phyloP scores from a whole-genome alignment of 2,797 vertebrate species.

The Micropoecilia bifurca region DNA sequence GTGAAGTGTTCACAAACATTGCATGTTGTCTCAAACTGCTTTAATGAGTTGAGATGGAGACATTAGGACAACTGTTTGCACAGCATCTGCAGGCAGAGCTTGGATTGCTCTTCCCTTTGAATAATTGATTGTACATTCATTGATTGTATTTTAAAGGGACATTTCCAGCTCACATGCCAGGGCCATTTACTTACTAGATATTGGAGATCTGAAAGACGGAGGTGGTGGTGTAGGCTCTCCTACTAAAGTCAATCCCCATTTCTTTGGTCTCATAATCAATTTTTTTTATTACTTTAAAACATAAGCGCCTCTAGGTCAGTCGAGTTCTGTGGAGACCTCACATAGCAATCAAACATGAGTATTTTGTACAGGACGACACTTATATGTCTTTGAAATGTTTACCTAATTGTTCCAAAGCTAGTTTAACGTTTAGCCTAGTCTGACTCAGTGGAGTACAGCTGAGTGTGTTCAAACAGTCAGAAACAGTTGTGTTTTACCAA shows the following conservation, averaged over 20 bases:
- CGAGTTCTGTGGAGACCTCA: not conserved
- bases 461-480: not conserved
- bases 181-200: not conserved
- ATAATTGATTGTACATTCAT: conserved; percentile 1
- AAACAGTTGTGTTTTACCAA: not conserved
- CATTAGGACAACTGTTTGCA: not conserved
- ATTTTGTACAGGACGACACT: not conserved
- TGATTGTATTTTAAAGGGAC: not conserved
- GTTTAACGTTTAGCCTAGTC: not conserved
- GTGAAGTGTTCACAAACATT: not conserved
- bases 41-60: not conserved
- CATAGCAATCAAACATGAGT: not conserved
- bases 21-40: not conserved
- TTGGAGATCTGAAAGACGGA: not conserved
- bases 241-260: not conserved
- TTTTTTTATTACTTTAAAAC: not conserved
- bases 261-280: not conserved
- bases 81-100: not conserved
- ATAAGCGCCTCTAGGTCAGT: not conserved
- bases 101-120: conserved; percentile 3
- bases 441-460: not conserved
- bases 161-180: not conserved
- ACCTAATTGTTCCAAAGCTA: not conserved
- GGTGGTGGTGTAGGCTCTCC: not conserved
- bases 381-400: not conserved